Evolutionary conservation across 2,113 vertebrate species (phyloP).

Genomic region (Bujurquina vittata): DNA sequence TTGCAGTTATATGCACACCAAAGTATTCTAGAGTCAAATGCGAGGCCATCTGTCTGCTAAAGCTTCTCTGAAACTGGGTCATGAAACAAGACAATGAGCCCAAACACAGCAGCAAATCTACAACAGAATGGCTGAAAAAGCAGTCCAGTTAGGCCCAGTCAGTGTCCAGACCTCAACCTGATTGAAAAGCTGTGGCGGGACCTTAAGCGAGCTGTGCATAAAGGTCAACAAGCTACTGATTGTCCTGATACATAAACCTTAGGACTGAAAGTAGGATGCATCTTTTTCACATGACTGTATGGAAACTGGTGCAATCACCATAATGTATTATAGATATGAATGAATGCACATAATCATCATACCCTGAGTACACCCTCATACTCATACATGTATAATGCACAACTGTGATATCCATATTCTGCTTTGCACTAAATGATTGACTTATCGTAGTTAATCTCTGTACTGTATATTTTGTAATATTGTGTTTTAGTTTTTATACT

Average conservation of each 20-base stretch:
- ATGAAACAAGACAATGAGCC: neutral
- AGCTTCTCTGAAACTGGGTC: neutral
- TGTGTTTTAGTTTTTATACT: too few relatives aligned
- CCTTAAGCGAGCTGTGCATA: neutral
- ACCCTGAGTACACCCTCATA: neutral
- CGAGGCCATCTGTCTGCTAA: neutral
- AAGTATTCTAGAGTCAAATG: neutral
- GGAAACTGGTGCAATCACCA: neutral
- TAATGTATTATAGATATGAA: neutral
- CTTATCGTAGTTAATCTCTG: too few relatives aligned
- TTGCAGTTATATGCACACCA: neutral
- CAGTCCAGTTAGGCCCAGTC: too few relatives aligned
- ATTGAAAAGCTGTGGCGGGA: neutral
- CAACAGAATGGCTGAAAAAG: neutral
- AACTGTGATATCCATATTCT: neutral
- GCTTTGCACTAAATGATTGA: too few relatives aligned
- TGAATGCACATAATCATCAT: neutral
- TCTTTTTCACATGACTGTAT: neutral
- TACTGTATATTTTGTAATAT: too few relatives aligned
- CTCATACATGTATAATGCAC: neutral
- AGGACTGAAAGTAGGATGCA: neutral
- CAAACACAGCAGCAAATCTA: neutral
- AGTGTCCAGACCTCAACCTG: neutral
- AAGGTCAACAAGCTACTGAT: neutral
- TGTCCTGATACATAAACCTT: neutral